Evolutionary conservation across 1,140 invertebrate genomes (phyloP).

Genomic region (Meloidogyne floridensis): DNA sequence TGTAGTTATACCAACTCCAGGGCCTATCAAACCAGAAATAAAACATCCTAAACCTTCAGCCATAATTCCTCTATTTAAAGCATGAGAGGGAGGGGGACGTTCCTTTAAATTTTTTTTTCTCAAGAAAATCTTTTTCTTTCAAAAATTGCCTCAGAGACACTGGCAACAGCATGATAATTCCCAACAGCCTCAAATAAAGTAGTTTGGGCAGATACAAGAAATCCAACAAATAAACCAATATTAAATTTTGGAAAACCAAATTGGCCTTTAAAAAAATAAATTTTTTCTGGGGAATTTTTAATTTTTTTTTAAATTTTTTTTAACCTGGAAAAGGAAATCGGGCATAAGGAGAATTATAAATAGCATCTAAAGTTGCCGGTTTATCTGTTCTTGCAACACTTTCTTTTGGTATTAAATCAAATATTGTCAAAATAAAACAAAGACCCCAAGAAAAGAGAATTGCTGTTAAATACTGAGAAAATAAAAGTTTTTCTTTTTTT

Average conservation of each 20-base stretch:
- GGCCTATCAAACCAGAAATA: slow-evolving; percentile 55
- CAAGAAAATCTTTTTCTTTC: not conserved
- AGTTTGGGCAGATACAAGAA: slow-evolving; percentile 66
- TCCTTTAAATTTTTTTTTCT: slow-evolving; percentile 34
- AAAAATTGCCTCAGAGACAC: slow-evolving; percentile 53
- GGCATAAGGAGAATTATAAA: slow-evolving; percentile 53
- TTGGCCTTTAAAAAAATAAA: slow-evolving; percentile 58
- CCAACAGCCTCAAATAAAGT: slow-evolving; percentile 68
- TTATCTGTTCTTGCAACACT: slow-evolving; percentile 61
- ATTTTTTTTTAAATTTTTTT: too few relatives aligned
- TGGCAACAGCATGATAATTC: slow-evolving; percentile 67
- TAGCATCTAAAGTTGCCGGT: slow-evolving; percentile 48
- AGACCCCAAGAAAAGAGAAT: slow-evolving; percentile 59
- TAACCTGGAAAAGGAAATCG: slow-evolving; percentile 59
- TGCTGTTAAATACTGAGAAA: slow-evolving; percentile 59
- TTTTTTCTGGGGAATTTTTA: not conserved
- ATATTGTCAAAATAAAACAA: slow-evolving; percentile 58
- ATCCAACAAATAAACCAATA: slow-evolving; percentile 65
- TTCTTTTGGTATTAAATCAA: slow-evolving; percentile 45
- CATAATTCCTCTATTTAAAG: slow-evolving; percentile 66
- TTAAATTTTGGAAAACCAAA: slow-evolving; percentile 66
- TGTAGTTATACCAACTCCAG: slow-evolving; percentile 51
- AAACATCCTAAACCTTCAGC: slow-evolving; percentile 60
- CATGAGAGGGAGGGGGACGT: slow-evolving; percentile 66
- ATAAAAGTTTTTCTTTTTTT: not conserved